Percentiles rank a stretch among this genome's conserved stretches.
Conservation (phyloP, 2,888 invertebrate genomes). For the Tiliacea aurago region DNA sequence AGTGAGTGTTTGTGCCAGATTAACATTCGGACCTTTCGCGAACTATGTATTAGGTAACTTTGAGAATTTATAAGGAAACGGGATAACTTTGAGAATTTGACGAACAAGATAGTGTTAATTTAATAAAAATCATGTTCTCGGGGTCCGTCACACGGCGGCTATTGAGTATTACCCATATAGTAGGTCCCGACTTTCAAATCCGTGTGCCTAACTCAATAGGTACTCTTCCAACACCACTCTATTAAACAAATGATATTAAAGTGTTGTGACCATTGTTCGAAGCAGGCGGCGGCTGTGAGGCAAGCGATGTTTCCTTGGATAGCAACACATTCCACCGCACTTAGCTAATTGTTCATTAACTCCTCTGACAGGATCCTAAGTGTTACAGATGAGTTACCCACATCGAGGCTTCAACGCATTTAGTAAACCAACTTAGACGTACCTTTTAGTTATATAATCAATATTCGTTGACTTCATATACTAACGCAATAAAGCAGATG, state of each 20-base stretch:
- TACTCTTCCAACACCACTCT: not conserved
- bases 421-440: no score
- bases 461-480: not conserved
- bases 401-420: not conserved
- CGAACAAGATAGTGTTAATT: not conserved
- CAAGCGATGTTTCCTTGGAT: constrained; percentile 36
- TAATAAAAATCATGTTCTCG: not conserved
- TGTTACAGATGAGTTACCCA: constrained; percentile 1
- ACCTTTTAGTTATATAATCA: not conserved
- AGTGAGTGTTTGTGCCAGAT: no score
- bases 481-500: not conserved
- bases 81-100: constrained; percentile 6
- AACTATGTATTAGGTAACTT: constrained; percentile 22
- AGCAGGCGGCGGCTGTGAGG: constrained; percentile 7
- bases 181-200: not conserved
- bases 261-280: not conserved
- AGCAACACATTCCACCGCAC: not conserved
- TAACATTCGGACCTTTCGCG: no score
- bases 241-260: not conserved
- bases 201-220: not conserved
- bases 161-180: not conserved
- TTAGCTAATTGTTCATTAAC: not conserved
- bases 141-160: not conserved
- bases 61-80: not conserved
- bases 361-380: not conserved